A percentile compares a stretch with the other conserved stretches of the same genome.
These are phyloP conservation scores for Heliconius aoede DNA, from an alignment of 2,888 invertebrate species.

Conservation along the genomic window DNA sequence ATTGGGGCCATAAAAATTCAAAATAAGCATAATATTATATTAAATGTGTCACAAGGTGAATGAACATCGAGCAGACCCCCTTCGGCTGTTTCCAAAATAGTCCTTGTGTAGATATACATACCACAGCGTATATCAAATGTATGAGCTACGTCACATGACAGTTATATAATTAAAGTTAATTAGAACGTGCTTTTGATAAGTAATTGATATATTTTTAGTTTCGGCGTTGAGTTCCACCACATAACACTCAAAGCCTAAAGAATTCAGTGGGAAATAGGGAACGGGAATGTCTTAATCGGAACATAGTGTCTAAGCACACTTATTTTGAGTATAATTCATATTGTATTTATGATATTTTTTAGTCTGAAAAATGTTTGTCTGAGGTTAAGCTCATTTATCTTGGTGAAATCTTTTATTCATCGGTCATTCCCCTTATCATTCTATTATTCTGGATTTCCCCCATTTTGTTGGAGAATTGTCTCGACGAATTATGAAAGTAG, in stretches of 20 bases:
- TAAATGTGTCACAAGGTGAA: slow-evolving; percentile 44
- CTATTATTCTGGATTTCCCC: neutral
- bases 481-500: neutral
- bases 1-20: slow-evolving; percentile 10
- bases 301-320: too few relatives aligned
- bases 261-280: too few relatives aligned
- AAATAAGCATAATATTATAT: slow-evolving; percentile 17
- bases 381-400: neutral
- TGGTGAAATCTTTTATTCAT: neutral
- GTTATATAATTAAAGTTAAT: neutral
- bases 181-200: neutral
- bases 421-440: neutral
- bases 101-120: slow-evolving; percentile 30
- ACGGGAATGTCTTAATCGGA: too few relatives aligned
- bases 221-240: too few relatives aligned
- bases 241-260: too few relatives aligned
- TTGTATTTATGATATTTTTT: neutral
- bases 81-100: slow-evolving; percentile 42
- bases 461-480: neutral
- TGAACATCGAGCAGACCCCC: slow-evolving; percentile 33
- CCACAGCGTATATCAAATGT: slow-evolving; percentile 16
- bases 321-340: too few relatives aligned
- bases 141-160: slow-evolving; percentile 20
- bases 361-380: neutral
- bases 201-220: too few relatives aligned